A percentile compares a stretch with the other conserved stretches of the same genome.
Conservation (phyloP, 2,888 invertebrate genomes). For the Rhodophaea formosa region DNA sequence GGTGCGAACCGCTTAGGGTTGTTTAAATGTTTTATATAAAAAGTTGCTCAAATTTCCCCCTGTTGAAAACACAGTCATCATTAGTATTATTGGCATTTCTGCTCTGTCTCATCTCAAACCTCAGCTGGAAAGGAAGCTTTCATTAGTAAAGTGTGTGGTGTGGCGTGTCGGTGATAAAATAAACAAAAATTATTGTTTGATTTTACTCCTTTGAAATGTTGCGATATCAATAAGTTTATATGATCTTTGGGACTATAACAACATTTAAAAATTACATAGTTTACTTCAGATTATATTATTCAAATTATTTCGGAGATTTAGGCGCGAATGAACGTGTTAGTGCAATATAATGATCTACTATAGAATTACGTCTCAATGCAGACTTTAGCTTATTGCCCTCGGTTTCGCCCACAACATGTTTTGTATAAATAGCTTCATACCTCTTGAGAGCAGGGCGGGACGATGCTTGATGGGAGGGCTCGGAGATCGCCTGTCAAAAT, state of each 20-base stretch:
- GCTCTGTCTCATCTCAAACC: slow-evolving; percentile 45
- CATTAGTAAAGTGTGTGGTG: slow-evolving; percentile 34
- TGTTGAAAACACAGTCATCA: slow-evolving; percentile 76
- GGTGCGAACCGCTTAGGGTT: slow-evolving; percentile 23
- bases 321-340: slow-evolving; percentile 15
- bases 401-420: not conserved
- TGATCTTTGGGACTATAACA: not conserved
- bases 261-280: not conserved
- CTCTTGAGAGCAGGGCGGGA: not conserved
- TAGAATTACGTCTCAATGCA: slow-evolving; percentile 2
- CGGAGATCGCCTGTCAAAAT: not conserved
- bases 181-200: not conserved
- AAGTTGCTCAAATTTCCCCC: slow-evolving; percentile 62
- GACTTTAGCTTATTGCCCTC: slow-evolving; percentile 7
- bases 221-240: slow-evolving; percentile 29
- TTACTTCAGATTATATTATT: not conserved
- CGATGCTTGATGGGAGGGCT: not conserved
- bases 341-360: not conserved
- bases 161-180: not conserved
- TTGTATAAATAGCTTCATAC: not conserved
- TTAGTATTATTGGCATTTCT: slow-evolving; percentile 60
- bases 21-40: slow-evolving; percentile 36
- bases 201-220: slow-evolving; percentile 36
- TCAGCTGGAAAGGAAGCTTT: slow-evolving; percentile 55
- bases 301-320: not conserved